Evolutionary conservation across 2,797 vertebrate genomes (phyloP).

Genomic region (Helicolenus hilgendorfi): DNA sequence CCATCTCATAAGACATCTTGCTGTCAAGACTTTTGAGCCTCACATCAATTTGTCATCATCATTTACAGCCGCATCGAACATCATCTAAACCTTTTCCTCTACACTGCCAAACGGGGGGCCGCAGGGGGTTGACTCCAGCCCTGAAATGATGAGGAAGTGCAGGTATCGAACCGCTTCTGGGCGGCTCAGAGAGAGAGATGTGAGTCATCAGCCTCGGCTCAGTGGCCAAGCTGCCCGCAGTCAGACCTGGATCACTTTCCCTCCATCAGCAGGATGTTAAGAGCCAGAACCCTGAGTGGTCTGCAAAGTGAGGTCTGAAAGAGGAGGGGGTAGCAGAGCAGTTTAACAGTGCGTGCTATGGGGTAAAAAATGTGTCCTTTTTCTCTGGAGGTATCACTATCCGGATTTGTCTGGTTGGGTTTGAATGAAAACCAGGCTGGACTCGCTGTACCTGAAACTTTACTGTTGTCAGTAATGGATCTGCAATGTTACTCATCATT

Average conservation of each 20-base stretch:
- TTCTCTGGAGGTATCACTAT: slow-evolving; percentile 32
- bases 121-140: slow-evolving; percentile 37
- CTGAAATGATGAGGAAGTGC: slow-evolving; percentile 50
- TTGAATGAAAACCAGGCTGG: slow-evolving; percentile 15
- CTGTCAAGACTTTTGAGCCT: slow-evolving; percentile 27
- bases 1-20: background rate
- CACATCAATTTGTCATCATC: slow-evolving; percentile 45
- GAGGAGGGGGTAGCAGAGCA: background rate
- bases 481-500: background rate
- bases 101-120: background rate
- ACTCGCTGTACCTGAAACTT: slow-evolving; percentile 24
- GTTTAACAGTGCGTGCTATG: slow-evolving; percentile 26
- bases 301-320: slow-evolving; percentile 53
- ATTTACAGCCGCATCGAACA: slow-evolving; percentile 52
- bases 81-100: slow-evolving; percentile 30
- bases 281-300: slow-evolving; percentile 58
- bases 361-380: slow-evolving; percentile 41
- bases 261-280: slow-evolving; percentile 74
- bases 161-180: slow-evolving; percentile 53
- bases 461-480: slow-evolving; percentile 30
- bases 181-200: slow-evolving; percentile 47
- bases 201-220: slow-evolving; percentile 70
- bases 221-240: slow-evolving; percentile 62
- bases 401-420: slow-evolving; percentile 15
- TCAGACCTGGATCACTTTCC: slow-evolving; percentile 68